Evolutionary conservation across 2,888 invertebrate genomes (phyloP).

Genomic region (Ischnura elegans): DNA sequence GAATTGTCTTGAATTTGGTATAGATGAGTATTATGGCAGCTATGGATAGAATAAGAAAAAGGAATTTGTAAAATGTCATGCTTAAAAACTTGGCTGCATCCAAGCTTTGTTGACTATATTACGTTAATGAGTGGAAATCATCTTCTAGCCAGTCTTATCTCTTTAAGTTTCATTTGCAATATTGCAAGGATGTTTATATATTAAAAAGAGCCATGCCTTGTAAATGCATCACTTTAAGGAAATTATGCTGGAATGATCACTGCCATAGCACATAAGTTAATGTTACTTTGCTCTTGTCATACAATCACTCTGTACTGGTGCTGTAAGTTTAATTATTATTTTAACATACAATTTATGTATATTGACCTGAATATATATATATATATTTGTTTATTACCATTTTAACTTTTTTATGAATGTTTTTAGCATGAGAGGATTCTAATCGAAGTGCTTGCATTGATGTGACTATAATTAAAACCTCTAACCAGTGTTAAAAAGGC

Average conservation of each 20-base stretch:
- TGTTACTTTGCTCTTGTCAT: constrained; percentile 27
- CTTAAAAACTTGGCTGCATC: not conserved
- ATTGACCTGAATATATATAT: not conserved
- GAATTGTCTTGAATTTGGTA: not conserved
- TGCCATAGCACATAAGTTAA: constrained; percentile 35
- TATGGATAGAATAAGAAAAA: not conserved
- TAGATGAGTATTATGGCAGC: not conserved
- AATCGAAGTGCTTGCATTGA: constrained; percentile 27
- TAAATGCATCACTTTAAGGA: not conserved
- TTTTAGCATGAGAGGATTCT: not conserved
- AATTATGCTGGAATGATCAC: constrained; percentile 23
- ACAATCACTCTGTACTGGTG: constrained; percentile 18
- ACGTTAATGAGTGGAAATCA: not conserved
- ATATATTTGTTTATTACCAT: constrained; percentile 25
- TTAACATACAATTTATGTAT: not conserved
- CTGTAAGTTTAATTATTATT: constrained; percentile 42
- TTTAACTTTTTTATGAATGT: constrained; percentile 18
- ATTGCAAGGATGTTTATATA: not conserved
- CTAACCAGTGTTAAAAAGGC: not conserved
- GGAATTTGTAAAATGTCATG: not conserved
- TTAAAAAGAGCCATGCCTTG: not conserved
- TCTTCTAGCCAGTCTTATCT: not conserved
- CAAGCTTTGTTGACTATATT: not conserved
- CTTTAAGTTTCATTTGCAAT: not conserved
- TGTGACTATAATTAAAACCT: not conserved